Evolutionary conservation across 2,113 vertebrate species (phyloP).

Genomic region (Sebastes schlegelii): DNA sequence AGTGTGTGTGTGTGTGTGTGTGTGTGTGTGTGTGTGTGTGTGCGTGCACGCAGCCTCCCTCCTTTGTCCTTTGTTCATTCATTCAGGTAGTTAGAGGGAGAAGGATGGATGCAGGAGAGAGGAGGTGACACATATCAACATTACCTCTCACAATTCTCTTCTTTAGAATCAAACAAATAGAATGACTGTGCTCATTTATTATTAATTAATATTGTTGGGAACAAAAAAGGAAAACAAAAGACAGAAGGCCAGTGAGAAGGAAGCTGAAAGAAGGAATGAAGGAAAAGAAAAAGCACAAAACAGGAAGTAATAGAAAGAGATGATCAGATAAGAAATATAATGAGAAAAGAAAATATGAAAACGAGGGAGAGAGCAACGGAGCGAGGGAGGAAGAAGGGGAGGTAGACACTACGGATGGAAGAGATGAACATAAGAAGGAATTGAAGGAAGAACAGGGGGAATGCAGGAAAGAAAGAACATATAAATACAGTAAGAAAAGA

Average conservation of each 20-base stretch:
- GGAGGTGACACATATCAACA: not conserved
- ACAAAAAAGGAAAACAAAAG: not conserved
- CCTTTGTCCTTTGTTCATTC: slow-evolving; percentile 56
- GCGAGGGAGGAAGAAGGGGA: not conserved
- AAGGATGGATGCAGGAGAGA: slow-evolving; percentile 14
- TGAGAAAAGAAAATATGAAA: not conserved
- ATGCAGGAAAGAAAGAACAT: not conserved
- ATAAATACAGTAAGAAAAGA: not conserved
- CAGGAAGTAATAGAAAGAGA: not conserved
- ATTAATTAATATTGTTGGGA: not conserved
- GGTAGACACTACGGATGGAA: not conserved
- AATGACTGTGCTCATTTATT: not conserved
- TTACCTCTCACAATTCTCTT: not conserved
- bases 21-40: slow-evolving; percentile 10
- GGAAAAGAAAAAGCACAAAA: not conserved
- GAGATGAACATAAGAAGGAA: no score
- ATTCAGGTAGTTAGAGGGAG: not conserved
- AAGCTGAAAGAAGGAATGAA: not conserved
- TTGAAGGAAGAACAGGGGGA: not conserved
- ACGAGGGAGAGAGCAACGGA: not conserved
- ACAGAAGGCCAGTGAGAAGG: not conserved
- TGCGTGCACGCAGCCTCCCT: not conserved
- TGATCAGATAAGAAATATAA: not conserved
- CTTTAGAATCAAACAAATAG: not conserved
- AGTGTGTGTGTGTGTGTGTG: slow-evolving; percentile 7